Evolutionary conservation across 2,888 invertebrate species (phyloP).

Genomic region (Lapara coniferarum): DNA sequence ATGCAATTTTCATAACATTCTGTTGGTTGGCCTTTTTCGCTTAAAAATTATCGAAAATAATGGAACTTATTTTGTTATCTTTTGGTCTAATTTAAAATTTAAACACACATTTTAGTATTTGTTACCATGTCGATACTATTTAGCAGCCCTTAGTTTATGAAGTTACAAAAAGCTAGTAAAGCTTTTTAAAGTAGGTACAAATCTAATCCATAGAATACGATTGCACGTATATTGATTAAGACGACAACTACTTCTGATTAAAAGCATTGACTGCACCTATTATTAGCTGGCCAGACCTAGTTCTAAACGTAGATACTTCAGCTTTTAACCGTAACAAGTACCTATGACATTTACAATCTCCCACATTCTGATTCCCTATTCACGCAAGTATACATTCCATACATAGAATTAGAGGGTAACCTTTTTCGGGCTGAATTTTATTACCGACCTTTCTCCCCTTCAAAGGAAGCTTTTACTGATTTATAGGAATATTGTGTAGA

Average conservation of each 20-base stretch:
- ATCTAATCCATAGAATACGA: not conserved
- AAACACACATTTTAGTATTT: no score
- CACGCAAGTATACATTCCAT: slow-evolving; percentile 2
- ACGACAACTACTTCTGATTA: slow-evolving; percentile 15
- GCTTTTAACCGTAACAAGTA: slow-evolving; percentile 10
- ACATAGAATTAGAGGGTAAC: slow-evolving; percentile 5
- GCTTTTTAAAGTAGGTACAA: not conserved
- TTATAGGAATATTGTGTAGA: slow-evolving; percentile 1
- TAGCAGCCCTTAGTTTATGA: no score
- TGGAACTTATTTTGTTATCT: no score
- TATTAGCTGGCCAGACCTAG: slow-evolving; percentile 8
- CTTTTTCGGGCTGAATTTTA: slow-evolving; percentile 18
- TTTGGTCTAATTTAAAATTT: no score
- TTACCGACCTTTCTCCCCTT: slow-evolving; percentile 20
- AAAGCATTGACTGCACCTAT: slow-evolving; percentile 19
- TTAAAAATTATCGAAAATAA: no score
- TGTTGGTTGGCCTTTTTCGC: no score
- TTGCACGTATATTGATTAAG: not conserved
- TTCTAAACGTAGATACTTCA: not conserved
- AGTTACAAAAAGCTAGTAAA: not conserved
- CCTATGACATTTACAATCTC: slow-evolving; percentile 7
- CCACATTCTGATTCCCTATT: slow-evolving; percentile 5
- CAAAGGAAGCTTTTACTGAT: slow-evolving; percentile 1
- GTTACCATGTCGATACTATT: no score
- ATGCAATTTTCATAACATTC: no score